Percentiles rank a stretch among this genome's conserved stretches.
Conservation (phyloP, 2,113 vertebrate genomes). For the Sceloporus tristichus region DNA sequence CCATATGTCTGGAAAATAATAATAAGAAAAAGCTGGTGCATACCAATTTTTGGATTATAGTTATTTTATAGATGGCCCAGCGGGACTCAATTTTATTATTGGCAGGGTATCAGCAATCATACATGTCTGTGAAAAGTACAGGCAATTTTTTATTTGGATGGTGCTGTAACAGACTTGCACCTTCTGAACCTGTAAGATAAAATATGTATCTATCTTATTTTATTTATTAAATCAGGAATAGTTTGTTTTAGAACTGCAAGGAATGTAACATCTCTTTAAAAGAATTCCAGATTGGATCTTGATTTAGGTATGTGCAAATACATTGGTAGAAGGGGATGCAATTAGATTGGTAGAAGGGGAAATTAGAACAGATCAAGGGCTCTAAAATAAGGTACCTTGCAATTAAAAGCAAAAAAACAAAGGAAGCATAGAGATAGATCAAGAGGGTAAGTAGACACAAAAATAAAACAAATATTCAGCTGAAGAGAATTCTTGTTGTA, state of each 20-base stretch:
- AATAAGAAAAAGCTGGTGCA: background rate
- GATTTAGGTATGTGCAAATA: background rate
- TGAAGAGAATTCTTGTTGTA: background rate
- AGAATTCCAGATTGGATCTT: background rate
- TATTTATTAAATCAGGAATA: background rate
- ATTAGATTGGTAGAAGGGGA: too few species aligned
- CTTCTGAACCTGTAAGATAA: background rate
- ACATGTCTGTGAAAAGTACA: background rate
- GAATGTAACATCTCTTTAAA: background rate
- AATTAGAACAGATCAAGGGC: background rate
- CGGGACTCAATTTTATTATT: background rate
- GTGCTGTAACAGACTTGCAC: background rate
- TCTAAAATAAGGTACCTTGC: background rate
- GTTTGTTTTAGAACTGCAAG: background rate
- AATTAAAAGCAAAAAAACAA: background rate
- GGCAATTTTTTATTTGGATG: background rate
- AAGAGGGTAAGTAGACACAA: background rate
- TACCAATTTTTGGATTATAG: background rate
- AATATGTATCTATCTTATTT: background rate
- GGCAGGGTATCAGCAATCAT: background rate
- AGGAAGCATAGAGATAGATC: background rate
- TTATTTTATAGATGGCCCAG: background rate
- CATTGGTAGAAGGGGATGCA: too few species aligned
- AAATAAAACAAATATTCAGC: slow-evolving; percentile 6
- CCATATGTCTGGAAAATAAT: background rate